phyloP scores from a whole-genome alignment of 1,140 invertebrate species.

The Xylocopa sonorina region DNA sequence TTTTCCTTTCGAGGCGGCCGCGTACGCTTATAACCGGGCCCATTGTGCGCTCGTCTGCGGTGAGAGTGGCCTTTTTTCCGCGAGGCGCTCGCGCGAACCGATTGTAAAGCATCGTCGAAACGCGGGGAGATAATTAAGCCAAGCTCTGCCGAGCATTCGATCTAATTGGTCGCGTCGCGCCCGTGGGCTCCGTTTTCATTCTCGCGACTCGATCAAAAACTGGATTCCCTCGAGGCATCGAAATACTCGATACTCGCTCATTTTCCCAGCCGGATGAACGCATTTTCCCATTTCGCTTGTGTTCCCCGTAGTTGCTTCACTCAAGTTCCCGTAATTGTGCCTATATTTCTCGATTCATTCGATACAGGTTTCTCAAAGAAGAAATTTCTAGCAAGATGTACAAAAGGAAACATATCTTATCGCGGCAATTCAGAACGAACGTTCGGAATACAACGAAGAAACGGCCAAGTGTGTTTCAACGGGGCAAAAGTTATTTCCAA shows the following conservation, averaged over 20 bases:
- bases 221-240: neutral
- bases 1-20: slow-evolving; percentile 65
- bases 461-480: too few species aligned
- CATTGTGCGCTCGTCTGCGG: slow-evolving; percentile 36
- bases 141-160: slow-evolving; percentile 14
- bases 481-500: neutral
- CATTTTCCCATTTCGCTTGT: too few species aligned
- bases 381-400: too few species aligned
- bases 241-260: neutral
- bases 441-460: too few species aligned
- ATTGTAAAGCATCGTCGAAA: slow-evolving; percentile 51
- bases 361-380: too few species aligned
- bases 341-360: too few species aligned
- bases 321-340: too few species aligned
- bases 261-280: neutral
- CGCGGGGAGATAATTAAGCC: slow-evolving; percentile 35
- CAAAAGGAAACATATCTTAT: too few species aligned
- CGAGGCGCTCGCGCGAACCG: slow-evolving; percentile 22
- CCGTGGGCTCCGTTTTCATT: slow-evolving; percentile 14
- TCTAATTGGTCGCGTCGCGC: slow-evolving; percentile 34
- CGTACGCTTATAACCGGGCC: slow-evolving; percentile 54
- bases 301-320: too few species aligned
- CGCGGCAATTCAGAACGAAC: too few species aligned
- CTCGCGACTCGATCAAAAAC: neutral
- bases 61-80: slow-evolving; percentile 39